These are phyloP conservation scores for Stratiomys singularior DNA, from an alignment of 2,888 invertebrate species.

Conservation along the genomic window DNA sequence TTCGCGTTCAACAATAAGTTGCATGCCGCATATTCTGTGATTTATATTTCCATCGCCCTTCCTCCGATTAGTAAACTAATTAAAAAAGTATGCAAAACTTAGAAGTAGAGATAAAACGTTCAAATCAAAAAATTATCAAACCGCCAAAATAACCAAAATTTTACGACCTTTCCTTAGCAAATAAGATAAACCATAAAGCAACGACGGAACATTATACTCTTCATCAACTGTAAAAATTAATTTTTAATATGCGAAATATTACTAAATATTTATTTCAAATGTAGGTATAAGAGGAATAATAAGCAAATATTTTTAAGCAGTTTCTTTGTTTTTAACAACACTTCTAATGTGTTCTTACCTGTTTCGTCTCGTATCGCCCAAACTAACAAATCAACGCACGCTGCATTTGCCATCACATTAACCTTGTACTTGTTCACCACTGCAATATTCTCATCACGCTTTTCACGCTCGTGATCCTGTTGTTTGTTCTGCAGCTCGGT, in stretches of 20 bases:
- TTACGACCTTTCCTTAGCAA: conserved; percentile 65
- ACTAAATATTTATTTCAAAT: background rate
- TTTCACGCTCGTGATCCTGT: conserved; percentile 86
- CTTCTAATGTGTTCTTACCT: too few relatives aligned
- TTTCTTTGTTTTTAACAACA: too few relatives aligned
- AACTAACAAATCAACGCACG: conserved; percentile 95
- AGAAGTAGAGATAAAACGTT: background rate
- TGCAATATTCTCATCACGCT: conserved; percentile 81
- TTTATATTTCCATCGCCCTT: too few relatives aligned
- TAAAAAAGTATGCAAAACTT: background rate
- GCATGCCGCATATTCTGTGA: too few relatives aligned
- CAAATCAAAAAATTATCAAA: conserved; percentile 2
- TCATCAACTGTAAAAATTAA: conserved; percentile 73
- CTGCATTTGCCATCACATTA: conserved; percentile 96
- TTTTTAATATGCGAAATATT: conserved; percentile 51
- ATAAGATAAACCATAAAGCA: conserved; percentile 78
- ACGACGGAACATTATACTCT: conserved; percentile 77
- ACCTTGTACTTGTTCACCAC: conserved; percentile 92
- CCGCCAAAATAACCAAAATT: conserved; percentile 33
- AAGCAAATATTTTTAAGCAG: conserved; percentile 12
- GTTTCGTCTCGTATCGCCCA: conserved; percentile 98
- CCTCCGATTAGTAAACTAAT: background rate
- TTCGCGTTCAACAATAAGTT: too few relatives aligned
- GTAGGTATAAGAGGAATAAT: background rate
- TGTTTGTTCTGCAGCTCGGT: conserved; percentile 89